A percentile compares a stretch with the other conserved stretches of the same genome.
Conservation (phyloP, 2,113 vertebrate genomes). For the Laticauda colubrina region DNA sequence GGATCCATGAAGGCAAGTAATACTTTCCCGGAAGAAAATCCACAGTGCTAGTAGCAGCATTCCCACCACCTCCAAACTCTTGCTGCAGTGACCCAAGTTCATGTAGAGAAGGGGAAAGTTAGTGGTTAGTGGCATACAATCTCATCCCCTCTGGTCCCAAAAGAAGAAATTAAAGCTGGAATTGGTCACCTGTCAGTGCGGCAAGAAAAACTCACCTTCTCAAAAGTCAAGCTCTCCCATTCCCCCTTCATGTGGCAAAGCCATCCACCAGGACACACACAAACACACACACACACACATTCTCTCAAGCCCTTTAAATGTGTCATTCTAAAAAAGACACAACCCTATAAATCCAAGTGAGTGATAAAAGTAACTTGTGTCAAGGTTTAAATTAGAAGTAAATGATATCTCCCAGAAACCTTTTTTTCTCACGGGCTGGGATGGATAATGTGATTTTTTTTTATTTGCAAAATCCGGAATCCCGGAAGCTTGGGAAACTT, state of each 20-base stretch:
- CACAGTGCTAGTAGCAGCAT: neutral
- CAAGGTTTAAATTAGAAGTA: constrained; percentile 51
- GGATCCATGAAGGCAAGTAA: neutral
- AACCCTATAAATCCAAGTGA: constrained; percentile 40
- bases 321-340: constrained; percentile 19
- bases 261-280: neutral
- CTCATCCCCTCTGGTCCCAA: neutral
- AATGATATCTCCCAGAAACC: neutral
- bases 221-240: neutral
- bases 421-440: neutral
- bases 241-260: neutral
- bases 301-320: constrained; percentile 44
- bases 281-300: neutral
- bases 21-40: neutral
- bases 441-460: constrained; percentile 40
- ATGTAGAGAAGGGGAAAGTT: neutral
- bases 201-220: neutral
- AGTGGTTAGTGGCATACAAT: neutral
- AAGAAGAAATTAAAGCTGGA: constrained; percentile 28
- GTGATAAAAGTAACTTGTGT: constrained; percentile 47
- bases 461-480: constrained; percentile 33
- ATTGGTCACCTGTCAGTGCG: constrained; percentile 14
- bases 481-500: constrained; percentile 40
- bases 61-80: neutral
- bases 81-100: neutral